phyloP scores from a whole-genome alignment of 2,888 invertebrate genomes.

The Helicoverpa assulta region DNA sequence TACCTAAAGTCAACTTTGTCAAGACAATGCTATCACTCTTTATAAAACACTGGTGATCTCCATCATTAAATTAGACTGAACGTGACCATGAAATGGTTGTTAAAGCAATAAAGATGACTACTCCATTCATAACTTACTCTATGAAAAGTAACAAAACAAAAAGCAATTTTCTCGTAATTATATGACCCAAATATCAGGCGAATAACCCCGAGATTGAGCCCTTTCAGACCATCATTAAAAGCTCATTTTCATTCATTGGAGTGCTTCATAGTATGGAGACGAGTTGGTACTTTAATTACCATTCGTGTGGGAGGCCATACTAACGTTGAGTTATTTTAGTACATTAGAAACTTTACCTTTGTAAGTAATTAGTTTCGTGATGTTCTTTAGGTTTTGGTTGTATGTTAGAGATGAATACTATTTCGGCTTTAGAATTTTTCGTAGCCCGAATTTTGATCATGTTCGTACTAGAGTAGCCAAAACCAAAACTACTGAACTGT shows the following conservation, averaged over 20 bases:
- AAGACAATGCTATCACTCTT: no score
- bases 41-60: no score
- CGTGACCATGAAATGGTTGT: no score
- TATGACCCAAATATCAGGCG: constrained; percentile 64
- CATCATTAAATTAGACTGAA: no score
- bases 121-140: constrained; percentile 31
- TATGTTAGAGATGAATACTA: background rate
- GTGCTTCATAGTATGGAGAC: constrained; percentile 48
- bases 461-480: no score
- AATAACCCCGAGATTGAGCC: constrained; percentile 65
- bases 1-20: no score
- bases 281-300: constrained; percentile 28
- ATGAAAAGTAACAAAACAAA: constrained; percentile 47
- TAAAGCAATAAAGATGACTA: background rate
- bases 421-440: background rate
- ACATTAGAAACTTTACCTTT: background rate
- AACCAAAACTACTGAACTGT: no score
- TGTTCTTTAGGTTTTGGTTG: background rate
- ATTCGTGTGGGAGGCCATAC: constrained; percentile 2
- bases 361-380: background rate
- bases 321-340: background rate
- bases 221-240: constrained; percentile 68
- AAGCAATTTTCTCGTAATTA: constrained; percentile 65
- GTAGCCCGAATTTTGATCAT: background rate
- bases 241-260: constrained; percentile 71